Evolutionary conservation across 2,113 vertebrate genomes (phyloP), one percentile per base, ranked within the genome.

Genomic region (Cepphus grylle): DNA sequence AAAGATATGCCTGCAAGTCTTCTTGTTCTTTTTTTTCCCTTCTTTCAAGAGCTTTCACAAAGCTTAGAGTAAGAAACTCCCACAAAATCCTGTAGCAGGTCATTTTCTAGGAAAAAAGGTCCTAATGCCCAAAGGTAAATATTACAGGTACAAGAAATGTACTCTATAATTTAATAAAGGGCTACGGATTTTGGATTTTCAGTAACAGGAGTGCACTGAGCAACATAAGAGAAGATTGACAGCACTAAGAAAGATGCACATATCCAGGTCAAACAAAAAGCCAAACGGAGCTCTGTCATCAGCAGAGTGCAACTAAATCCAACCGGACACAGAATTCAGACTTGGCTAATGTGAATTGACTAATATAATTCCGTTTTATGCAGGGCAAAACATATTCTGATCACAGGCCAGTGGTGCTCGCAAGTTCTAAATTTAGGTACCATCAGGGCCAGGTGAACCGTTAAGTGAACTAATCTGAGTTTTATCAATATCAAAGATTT

Each of bases 321-420:
- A 97, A 94, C 59, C 84, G 92, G 97, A 98, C 96, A 84, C 80
- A 84, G 96, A 43, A 94, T 50, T 94, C 94, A 94, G 88, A 84
- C 96, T 93, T 59, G 49, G 77, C 95, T 98, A 97, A 97, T 95
- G 47, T 1, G 18, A 97, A 95, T 74, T 97, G 98, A 98, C 97
- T 97, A 97, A 97, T 29, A 79, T 38, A 94, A 97, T 94, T 92
- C 76, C 87, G 79, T 95, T 97, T 96, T 93, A 97, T 72, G 88
- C 86, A 94, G 93, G 97, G 93, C 61, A 97, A 97, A 97, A 97
- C 84, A 97, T 96, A 95, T 93, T 93, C 82, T 97, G 97, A 96
- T 93, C 92, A 88, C n/a, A 89, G 97, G 90, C 97, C 96, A 98
- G 84, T 12, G 5, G 26, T 83, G 81, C 76, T 96, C 81, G 4